Evolutionary conservation across 2,888 invertebrate genomes (phyloP).

Genomic region (Octodonta nipae): DNA sequence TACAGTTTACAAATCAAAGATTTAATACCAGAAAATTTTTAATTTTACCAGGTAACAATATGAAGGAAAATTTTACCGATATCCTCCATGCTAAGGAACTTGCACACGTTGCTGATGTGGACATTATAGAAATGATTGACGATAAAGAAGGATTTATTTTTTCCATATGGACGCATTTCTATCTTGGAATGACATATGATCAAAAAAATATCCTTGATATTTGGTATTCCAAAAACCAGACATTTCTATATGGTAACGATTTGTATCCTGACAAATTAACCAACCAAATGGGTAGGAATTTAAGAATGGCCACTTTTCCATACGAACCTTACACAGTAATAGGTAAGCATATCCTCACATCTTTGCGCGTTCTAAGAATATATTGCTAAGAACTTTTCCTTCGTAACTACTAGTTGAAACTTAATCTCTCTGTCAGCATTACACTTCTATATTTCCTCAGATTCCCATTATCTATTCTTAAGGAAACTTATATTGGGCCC

Average conservation of each 20-base stretch:
- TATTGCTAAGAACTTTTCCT: no score
- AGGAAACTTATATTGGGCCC: no score
- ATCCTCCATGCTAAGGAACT: constrained; percentile 15
- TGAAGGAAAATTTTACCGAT: constrained; percentile 9
- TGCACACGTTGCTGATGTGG: constrained; percentile 16
- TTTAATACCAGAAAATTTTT: constrained; percentile 18
- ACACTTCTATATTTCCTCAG: no score
- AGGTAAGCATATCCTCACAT: constrained; percentile 20
- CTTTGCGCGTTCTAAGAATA: no score
- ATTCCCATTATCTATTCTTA: no score
- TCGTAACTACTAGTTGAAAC: no score
- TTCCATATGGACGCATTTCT: no score
- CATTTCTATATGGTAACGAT: constrained; percentile 14
- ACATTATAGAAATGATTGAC: constrained; percentile 30
- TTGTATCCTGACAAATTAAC: constrained; percentile 24
- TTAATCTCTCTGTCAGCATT: no score
- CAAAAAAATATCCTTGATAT: no score
- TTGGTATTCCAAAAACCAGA: constrained; percentile 3
- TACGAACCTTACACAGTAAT: constrained; percentile 47
- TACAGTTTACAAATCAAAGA: constrained; percentile 12
- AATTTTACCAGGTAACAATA: constrained; percentile 10
- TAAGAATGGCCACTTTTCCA: constrained; percentile 43
- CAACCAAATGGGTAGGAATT: constrained; percentile 31
- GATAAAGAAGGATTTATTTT: no score
- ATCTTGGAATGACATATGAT: no score